Evolutionary conservation across 2,797 vertebrate species (phyloP), one percentile per base, ranked within the genome.

Genomic region (Crocodylus rhombifer): DNA sequence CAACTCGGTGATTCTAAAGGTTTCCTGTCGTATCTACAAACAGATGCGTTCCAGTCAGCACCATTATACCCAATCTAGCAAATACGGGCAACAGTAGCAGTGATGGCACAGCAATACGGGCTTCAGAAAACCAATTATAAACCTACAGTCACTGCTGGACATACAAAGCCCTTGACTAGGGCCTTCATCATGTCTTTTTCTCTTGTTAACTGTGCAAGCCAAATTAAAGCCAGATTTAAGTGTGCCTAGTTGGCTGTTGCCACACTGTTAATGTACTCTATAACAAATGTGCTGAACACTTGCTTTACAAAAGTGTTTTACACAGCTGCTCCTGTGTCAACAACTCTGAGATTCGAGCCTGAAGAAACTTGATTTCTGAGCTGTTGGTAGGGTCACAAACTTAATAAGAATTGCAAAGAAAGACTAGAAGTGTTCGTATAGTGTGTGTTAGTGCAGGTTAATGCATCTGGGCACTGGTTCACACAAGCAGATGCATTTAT

Each of bases 41-140:
- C 63, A 86, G 62, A 17, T 82, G 60, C 56, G 75, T 33, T 75
- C 75, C 80, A 79, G 65, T 91, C 90, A 83, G 61, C 90, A 87
- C 84, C 84, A 83, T 91, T 75, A 75, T 80, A 75, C 84, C 75
- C 89, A 65, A 30, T 25, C 21, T 73, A 30, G 56, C 81, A 73
- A 51, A 15, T 25, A 23, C 14, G 61, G 64, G 51, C 80, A 51
- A 11, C 42, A 51, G 10, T 51, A 51, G 42, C 42, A 9, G 42
- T 11, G 10, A 51, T 51, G 42, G 10, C 10, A 51, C 42, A 51
- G 42, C 42, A 51, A 51, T 51, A 51, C 9, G 3, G 42, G 7
- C 42, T 51, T 51, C 42, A 51, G 42, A 10, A 51, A 51, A 51
- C 42, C 42, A 51, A 10, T 51, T 51, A 51, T 51, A 51, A 51